These are phyloP conservation scores for Macroglossus sobrinus DNA, from an alignment of 2,113 vertebrate genomes.

Conservation along the genomic window DNA sequence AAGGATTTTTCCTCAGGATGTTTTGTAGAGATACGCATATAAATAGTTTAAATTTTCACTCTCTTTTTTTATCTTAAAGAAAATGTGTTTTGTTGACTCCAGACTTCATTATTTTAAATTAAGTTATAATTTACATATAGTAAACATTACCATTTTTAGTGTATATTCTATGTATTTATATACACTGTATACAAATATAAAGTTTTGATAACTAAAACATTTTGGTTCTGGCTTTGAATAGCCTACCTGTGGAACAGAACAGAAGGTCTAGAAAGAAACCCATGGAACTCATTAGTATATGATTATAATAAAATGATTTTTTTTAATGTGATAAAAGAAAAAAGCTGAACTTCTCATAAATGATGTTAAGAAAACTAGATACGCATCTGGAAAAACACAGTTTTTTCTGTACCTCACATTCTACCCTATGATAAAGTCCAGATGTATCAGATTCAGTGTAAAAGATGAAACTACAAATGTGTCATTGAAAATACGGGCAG, in stretches of 20 bases:
- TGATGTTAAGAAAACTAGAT: not conserved
- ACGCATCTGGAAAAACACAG: not conserved
- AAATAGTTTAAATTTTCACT: not conserved
- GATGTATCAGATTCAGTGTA: not conserved
- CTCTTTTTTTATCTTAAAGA: not conserved
- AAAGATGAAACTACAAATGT: not conserved
- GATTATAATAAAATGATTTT: not conserved
- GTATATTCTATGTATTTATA: not conserved
- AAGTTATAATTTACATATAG: not conserved
- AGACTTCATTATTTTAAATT: conserved; percentile 3
- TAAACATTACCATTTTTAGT: not conserved
- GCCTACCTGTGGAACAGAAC: not conserved
- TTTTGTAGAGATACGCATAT: not conserved
- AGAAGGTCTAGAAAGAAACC: not conserved
- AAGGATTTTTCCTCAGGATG: not conserved
- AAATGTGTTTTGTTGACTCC: not conserved
- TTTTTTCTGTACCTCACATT: not conserved
- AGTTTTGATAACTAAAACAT: not conserved
- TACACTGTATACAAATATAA: not conserved
- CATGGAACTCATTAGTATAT: not conserved
- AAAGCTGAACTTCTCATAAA: not conserved
- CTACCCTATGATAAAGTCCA: not conserved
- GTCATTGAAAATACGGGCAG: not conserved
- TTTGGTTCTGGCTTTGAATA: not conserved
- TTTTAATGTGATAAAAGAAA: not conserved